phyloP scores from a whole-genome alignment of 2,888 invertebrate species.

The Sympetrum striolatum region DNA sequence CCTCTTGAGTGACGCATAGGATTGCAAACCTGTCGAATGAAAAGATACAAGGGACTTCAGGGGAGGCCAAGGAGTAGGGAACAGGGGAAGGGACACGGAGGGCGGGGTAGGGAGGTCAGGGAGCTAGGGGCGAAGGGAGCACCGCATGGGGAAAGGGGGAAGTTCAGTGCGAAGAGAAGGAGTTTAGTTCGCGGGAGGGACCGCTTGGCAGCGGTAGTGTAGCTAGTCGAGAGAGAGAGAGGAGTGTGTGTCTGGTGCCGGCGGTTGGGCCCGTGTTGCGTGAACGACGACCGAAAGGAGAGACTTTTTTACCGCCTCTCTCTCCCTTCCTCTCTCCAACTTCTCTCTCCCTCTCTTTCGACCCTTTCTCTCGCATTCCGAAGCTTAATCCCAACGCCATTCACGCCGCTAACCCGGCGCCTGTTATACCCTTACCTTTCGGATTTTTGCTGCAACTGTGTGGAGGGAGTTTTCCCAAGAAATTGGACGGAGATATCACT shows the following conservation, averaged over 20 bases:
- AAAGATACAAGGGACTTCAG: neutral
- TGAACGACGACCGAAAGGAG: neutral
- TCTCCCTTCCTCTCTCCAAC: neutral
- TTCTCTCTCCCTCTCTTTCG: neutral
- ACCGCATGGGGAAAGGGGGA: neutral
- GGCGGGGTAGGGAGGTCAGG: neutral
- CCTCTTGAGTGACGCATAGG: neutral
- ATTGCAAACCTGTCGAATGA: neutral
- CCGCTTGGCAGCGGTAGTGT: conserved; percentile 43
- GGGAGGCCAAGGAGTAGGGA: neutral
- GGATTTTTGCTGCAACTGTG: too few species aligned
- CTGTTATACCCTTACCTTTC: conserved; percentile 50
- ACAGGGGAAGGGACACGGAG: neutral
- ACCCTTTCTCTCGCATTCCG: neutral
- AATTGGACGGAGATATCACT: too few species aligned
- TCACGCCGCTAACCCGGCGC: neutral
- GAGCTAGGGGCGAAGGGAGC: neutral
- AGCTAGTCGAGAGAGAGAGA: neutral
- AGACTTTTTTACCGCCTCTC: neutral
- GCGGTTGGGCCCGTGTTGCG: neutral
- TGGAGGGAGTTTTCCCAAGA: too few species aligned
- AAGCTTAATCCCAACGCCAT: neutral
- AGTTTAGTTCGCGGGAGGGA: conserved; percentile 34
- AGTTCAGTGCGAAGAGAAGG: neutral
- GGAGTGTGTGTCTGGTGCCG: neutral